phyloP scores from a whole-genome alignment of 1,140 invertebrate genomes.

The Phenacoccus solenopsis region DNA sequence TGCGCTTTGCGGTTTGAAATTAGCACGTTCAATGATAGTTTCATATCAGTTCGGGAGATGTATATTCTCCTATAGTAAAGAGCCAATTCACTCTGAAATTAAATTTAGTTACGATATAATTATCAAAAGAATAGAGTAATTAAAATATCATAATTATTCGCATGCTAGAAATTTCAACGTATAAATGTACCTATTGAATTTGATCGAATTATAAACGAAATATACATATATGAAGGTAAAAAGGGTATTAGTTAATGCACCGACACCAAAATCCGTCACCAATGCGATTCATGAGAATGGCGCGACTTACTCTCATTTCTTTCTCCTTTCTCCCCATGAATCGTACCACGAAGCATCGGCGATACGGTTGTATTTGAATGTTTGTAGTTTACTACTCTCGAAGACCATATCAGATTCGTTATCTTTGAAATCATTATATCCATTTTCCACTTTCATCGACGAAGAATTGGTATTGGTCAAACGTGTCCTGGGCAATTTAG shows the following conservation, averaged over 20 bases:
- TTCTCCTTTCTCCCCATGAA: constrained; percentile 48
- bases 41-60: not conserved
- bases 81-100: not conserved
- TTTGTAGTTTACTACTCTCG: constrained; percentile 21
- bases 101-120: too few species aligned
- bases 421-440: constrained; percentile 27
- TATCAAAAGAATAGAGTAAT: too few species aligned
- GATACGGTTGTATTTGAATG: constrained; percentile 23
- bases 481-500: constrained; percentile 33
- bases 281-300: not conserved
- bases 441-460: constrained; percentile 35
- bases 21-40: too few species aligned
- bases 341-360: constrained; percentile 53
- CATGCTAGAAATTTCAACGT: too few species aligned
- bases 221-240: too few species aligned
- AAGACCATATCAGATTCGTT: constrained; percentile 22
- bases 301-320: constrained; percentile 19
- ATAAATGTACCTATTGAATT: too few species aligned
- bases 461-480: constrained; percentile 31
- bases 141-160: too few species aligned
- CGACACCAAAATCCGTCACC: not conserved
- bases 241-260: too few species aligned
- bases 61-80: not conserved
- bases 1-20: too few species aligned
- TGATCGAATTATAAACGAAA: too few species aligned